A percentile compares a stretch with the other conserved stretches of the same genome.
Conservation (phyloP, 2,113 vertebrate species). For the Tor tambroides region DNA sequence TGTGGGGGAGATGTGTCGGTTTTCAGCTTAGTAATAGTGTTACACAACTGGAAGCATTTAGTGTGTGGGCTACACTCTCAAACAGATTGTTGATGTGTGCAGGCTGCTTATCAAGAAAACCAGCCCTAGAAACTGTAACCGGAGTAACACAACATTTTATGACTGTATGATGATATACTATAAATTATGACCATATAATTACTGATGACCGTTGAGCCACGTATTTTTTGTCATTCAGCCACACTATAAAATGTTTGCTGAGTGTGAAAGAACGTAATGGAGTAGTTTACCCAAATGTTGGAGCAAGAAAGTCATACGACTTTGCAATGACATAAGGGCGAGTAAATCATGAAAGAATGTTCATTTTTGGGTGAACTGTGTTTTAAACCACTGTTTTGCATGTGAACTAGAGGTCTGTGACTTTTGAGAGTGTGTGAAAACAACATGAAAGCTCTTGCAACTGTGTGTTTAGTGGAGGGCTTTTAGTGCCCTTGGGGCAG, state of each 20-base stretch:
- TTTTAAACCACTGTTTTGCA: slow-evolving; percentile 5
- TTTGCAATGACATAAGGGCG: not conserved
- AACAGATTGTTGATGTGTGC: slow-evolving; percentile 39
- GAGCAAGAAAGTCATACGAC: not conserved
- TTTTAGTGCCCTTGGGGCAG: slow-evolving; percentile 47
- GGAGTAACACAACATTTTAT: slow-evolving; percentile 23
- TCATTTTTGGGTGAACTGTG: not conserved
- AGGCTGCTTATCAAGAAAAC: slow-evolving; percentile 32
- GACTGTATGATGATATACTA: not conserved
- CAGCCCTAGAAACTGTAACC: slow-evolving; percentile 45
- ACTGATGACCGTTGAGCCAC: not conserved
- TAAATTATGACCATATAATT: not conserved
- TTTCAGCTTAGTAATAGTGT: slow-evolving; percentile 59
- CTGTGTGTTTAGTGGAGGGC: slow-evolving; percentile 13
- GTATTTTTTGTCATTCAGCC: not conserved
- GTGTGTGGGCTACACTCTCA: slow-evolving; percentile 52
- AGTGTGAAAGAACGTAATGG: not conserved
- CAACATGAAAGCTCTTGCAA: slow-evolving; percentile 15
- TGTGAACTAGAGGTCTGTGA: slow-evolving; percentile 14
- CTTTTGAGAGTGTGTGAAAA: slow-evolving; percentile 40
- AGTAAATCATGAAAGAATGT: not conserved
- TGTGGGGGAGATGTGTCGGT: slow-evolving; percentile 31
- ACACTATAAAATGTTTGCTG: not conserved
- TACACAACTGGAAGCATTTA: slow-evolving; percentile 61
- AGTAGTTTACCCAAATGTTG: not conserved